Conservation (phyloP, 2,888 invertebrate species). For the Lasius fuliginosus region DNA sequence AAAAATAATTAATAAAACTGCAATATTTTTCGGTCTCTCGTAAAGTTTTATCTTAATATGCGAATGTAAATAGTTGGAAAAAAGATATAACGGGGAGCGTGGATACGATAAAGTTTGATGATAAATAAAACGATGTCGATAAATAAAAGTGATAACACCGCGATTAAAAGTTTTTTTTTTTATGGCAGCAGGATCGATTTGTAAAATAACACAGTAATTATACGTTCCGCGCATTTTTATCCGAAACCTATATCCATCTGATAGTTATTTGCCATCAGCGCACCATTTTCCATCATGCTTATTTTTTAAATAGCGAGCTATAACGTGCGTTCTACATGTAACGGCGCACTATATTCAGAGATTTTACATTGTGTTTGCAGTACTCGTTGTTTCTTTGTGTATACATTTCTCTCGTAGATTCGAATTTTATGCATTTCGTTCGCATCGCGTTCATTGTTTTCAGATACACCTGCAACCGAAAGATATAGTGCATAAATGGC, state of each 20-base stretch:
- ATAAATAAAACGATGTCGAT: neutral
- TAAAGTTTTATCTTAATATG: neutral
- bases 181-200: neutral
- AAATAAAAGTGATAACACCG: neutral
- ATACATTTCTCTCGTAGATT: slow-evolving; percentile 7
- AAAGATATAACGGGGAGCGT: neutral
- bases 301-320: slow-evolving; percentile 47
- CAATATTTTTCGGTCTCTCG: neutral
- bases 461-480: slow-evolving; percentile 47
- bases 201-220: slow-evolving; percentile 28
- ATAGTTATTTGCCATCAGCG: slow-evolving; percentile 44
- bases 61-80: neutral
- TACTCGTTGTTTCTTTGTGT: slow-evolving; percentile 35
- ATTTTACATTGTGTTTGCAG: slow-evolving; percentile 34
- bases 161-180: slow-evolving; percentile 7
- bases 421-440: slow-evolving; percentile 47
- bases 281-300: slow-evolving; percentile 34
- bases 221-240: slow-evolving; percentile 17
- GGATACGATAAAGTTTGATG: neutral
- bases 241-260: slow-evolving; percentile 7
- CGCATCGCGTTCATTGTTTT: slow-evolving; percentile 52
- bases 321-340: slow-evolving; percentile 7
- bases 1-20: slow-evolving; percentile 15
- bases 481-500: slow-evolving; percentile 35
- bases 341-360: slow-evolving; percentile 30